Base-by-base conservation (phyloP, 1,140 invertebrate genomes). In the Cotesia chilonis region DNA sequence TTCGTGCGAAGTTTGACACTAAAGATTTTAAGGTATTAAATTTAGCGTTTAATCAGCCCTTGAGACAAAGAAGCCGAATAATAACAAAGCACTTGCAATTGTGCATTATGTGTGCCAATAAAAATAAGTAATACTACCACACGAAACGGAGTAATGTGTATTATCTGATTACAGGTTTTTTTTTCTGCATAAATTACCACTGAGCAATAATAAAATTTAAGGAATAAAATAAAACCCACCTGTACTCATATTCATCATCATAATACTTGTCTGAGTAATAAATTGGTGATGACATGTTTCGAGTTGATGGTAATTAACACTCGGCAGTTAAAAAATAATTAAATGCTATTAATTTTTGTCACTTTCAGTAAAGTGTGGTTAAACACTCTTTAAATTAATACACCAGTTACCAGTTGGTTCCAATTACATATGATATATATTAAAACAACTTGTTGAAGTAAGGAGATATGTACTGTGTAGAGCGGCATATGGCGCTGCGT, bases 181-280 rank as follows among this genome's bases (percentile, higher is more conserved):
- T 14, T 12, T 59, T 17, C 4, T 60, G 61, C 54, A 36, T 66
- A 60, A 70, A 52, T 7, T 35, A 64, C 37, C 5, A 47, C 14
- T 70, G 10, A 41, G 9, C 7, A 70, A 10, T 28, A 37, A 35
- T 59, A 57, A 55, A 61, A 51, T 51, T 6, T 6, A 68, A 37
- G 51, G 14, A 12, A 37, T 6, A 59, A 57, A 57, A 68, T 12
- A 17, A 20, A 64, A 80, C 85, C 79, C 88, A 94, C 93, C 94
- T 92, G 88, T 95, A 96, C 87, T 96, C 94, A 78, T 92, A 94
- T 77, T 93, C 89, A 72, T 95, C 93, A 83, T 96, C 94, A 82
- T 91, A 94, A 83, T 98, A 98, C 90, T 96, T 96, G 71, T 95
- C 93, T 0, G 95, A 96, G 86, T 97, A 97, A 80, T 94, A 96